A percentile compares a stretch with the other conserved stretches of the same genome.
Evolutionary conservation across 2,797 vertebrate species (phyloP).

Genomic region (Apodemus agrarius): DNA sequence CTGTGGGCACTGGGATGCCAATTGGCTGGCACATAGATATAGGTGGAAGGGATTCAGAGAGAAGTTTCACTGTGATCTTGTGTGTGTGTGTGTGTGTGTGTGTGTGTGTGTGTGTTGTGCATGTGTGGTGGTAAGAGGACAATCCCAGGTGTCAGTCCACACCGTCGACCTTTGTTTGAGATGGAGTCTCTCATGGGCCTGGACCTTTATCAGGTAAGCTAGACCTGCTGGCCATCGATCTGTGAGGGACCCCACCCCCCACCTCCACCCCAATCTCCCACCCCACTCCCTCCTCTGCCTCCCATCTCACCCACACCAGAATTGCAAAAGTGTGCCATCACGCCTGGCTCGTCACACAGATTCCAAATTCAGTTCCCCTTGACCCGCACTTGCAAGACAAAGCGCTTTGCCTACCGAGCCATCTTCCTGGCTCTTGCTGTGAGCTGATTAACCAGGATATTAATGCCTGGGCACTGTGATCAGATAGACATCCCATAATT

Average conservation of each 20-base stretch:
- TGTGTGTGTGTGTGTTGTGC: not conserved
- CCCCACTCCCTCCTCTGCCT: not conserved
- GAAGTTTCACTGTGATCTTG: not conserved
- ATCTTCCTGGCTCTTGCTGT: not conserved
- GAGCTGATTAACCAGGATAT: rapidly evolving
- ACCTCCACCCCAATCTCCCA: not conserved
- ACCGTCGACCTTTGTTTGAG: not conserved
- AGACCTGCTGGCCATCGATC: not conserved
- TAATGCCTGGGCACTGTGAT: not conserved
- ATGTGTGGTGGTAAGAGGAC: not conserved
- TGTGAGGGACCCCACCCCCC: too few species aligned
- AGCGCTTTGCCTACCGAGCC: not conserved
- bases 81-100: not conserved
- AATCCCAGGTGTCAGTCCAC: not conserved
- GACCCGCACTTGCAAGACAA: not conserved
- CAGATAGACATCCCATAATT: not conserved
- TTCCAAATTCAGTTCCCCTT: too few species aligned
- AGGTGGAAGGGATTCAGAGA: rapidly evolving
- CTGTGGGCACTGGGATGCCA: rapidly evolving
- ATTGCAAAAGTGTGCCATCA: not conserved
- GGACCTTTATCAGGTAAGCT: not conserved
- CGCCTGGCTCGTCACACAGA: not conserved
- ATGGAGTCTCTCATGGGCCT: not conserved
- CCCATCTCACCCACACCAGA: not conserved
- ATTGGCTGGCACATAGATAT: rapidly evolving